These are phyloP conservation scores for Dolichomitus sp. DNA, from an alignment of 2,888 invertebrate species.

Conservation along the genomic window DNA sequence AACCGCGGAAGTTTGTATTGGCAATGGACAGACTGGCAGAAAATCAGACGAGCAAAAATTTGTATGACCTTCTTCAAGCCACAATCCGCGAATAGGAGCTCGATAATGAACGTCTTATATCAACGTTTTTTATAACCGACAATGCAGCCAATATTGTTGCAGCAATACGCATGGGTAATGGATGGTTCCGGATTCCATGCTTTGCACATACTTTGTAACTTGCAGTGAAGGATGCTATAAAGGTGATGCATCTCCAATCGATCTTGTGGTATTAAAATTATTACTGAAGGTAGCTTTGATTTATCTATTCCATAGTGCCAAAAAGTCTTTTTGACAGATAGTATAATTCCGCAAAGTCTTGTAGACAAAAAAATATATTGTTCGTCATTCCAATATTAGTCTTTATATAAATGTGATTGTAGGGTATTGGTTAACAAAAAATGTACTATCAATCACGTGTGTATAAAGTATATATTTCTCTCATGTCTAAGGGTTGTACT, in stretches of 20 bases:
- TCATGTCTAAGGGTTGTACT: background rate
- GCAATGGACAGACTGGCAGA: slow-evolving; percentile 2
- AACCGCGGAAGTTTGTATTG: slow-evolving; percentile 24
- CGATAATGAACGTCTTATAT: background rate
- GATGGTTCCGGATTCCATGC: slow-evolving; percentile 34
- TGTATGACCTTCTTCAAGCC: background rate
- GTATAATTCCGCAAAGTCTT: no score
- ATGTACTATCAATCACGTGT: no score
- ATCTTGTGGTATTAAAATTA: no score
- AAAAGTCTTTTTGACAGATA: no score
- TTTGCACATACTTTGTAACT: slow-evolving; percentile 39
- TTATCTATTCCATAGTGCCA: no score
- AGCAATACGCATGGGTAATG: slow-evolving; percentile 18
- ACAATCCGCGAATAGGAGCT: slow-evolving; percentile 24
- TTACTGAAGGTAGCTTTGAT: no score
- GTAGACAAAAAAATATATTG: no score
- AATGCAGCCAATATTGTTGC: slow-evolving; percentile 47
- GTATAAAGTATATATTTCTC: background rate
- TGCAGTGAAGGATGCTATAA: slow-evolving; percentile 14
- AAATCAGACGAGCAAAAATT: slow-evolving; percentile 28
- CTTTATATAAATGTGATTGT: no score
- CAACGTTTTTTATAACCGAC: slow-evolving; percentile 36
- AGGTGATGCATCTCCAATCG: slow-evolving; percentile 6
- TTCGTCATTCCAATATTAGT: no score
- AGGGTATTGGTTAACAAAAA: no score